A percentile compares a stretch with the other conserved stretches of the same genome.
Conservation (phyloP, 2,888 invertebrate species). For the Noctua comes region DNA sequence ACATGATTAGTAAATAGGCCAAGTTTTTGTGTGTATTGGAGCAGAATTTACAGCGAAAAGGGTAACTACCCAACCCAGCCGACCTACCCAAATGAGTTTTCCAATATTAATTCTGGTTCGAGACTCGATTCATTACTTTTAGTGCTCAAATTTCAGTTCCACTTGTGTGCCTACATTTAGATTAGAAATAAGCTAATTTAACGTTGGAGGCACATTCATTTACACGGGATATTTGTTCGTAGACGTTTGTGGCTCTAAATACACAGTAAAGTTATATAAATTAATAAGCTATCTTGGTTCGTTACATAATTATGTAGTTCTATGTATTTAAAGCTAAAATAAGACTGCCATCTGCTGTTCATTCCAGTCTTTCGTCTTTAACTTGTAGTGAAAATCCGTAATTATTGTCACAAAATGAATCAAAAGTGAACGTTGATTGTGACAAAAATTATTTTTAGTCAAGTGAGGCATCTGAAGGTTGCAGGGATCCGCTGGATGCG, state of each 20-base stretch:
- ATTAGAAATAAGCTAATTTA: conserved; percentile 28
- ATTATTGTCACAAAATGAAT: too few species aligned
- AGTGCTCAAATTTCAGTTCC: conserved; percentile 32
- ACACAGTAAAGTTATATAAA: not conserved
- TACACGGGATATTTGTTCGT: conserved; percentile 19
- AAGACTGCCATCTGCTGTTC: not conserved
- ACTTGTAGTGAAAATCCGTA: not conserved
- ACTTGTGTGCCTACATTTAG: conserved; percentile 17
- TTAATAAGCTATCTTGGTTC: not conserved
- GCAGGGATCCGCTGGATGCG: too few species aligned
- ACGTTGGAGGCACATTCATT: conserved; percentile 2
- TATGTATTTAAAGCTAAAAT: not conserved
- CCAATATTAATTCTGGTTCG: conserved; percentile 56
- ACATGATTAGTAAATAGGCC: conserved; percentile 41
- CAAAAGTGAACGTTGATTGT: too few species aligned
- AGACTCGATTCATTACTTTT: conserved; percentile 56
- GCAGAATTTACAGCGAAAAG: conserved; percentile 42
- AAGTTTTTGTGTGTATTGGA: conserved; percentile 56
- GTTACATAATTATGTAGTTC: not conserved
- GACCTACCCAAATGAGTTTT: conserved; percentile 37
- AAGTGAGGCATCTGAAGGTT: not conserved
- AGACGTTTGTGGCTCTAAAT: not conserved
- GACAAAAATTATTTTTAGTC: too few species aligned
- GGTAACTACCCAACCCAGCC: conserved; percentile 27
- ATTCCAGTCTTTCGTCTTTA: not conserved